phyloP scores from a whole-genome alignment of 1,140 invertebrate species.

The Musca domestica region DNA sequence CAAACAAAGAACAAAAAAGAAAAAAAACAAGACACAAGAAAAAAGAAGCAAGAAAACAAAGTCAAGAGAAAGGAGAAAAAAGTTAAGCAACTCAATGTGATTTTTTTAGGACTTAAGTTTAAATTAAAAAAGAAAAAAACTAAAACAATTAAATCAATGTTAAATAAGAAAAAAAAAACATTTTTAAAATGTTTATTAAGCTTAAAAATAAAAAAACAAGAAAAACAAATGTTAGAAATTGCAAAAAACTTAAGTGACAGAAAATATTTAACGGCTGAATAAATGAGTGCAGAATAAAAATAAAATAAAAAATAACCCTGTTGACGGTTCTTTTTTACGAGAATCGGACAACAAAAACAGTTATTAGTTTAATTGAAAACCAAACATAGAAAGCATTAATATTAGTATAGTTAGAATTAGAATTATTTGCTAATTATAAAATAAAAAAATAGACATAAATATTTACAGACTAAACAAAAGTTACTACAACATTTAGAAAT shows the following conservation, averaged over 20 bases:
- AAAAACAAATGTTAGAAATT: not conserved
- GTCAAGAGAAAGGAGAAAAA: slow-evolving; percentile 6
- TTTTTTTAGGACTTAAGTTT: slow-evolving; percentile 50
- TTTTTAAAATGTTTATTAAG: not conserved
- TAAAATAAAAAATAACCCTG: slow-evolving; percentile 3
- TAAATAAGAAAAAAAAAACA: slow-evolving; percentile 23
- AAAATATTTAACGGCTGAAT: slow-evolving; percentile 43
- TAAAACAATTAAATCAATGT: slow-evolving; percentile 5
- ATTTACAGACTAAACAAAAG: not conserved
- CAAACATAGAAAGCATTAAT: not conserved
- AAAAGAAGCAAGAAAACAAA: not conserved
- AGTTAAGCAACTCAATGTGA: slow-evolving; percentile 54
- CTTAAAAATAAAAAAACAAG: not conserved
- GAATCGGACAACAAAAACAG: too few relatives aligned
- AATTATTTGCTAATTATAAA: slow-evolving; percentile 6
- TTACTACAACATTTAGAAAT: not conserved
- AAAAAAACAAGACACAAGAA: not conserved
- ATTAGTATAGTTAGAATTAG: not conserved
- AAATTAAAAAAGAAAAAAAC: slow-evolving; percentile 15
- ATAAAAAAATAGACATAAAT: not conserved
- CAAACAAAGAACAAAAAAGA: not conserved
- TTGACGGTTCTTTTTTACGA: not conserved
- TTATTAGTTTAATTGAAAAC: not conserved
- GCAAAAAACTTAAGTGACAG: not conserved
- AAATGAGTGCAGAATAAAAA: slow-evolving; percentile 43